Base-by-base conservation (phyloP, 1,140 invertebrate genomes). In the Heliconius hermathena region DNA sequence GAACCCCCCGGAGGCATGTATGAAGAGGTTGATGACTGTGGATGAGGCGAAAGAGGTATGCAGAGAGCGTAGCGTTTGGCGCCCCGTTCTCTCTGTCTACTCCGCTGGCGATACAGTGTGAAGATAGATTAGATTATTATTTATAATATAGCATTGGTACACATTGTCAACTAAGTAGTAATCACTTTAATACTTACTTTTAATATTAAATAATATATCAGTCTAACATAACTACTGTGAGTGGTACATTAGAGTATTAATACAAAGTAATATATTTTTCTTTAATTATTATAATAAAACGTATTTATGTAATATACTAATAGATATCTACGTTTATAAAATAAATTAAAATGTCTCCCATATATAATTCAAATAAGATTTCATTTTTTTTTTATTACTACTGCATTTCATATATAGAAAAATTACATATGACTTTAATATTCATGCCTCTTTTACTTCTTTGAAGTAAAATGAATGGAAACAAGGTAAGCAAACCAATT, bases 201-300 rank as follows among this genome's bases (percentile, higher is more conserved):
- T 66, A 66, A 66, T 66, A 26, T 29, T 66, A 66, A 66, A 26
- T 26, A n/a, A 20, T 22, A 60, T 11, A 26, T 60, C 20, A 60
- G 20, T 60, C 20, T 60, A 60, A 71, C 70, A 71, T 29, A 33
- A 36, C 70, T 46, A 74, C 73, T 18, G 11, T 54, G 52, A 36
- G 49, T 60, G 54, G 54, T 75, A 75, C 9, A 60, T 75, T 75
- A 75, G 33, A 60, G 1, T 75, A 5, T 66, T 66, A 66, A 66
- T 29, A 66, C 22, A 26, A 22, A 26, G 26, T 13, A 29, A 29
- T 29, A 9, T 13, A 5, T 66, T 66, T 29, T 66, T 29, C 3
- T 29, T 26, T 66, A 16, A 11, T 66, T 66, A 66, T 66, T 66
- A 66, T 13, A 29, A 66, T 52, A 52, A 52, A 52, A 52, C 5